A percentile compares a stretch with the other conserved stretches of the same genome.
Evolutionary conservation across 2,113 vertebrate species (phyloP).

Genomic region (Forbesichthys papilliferus): DNA sequence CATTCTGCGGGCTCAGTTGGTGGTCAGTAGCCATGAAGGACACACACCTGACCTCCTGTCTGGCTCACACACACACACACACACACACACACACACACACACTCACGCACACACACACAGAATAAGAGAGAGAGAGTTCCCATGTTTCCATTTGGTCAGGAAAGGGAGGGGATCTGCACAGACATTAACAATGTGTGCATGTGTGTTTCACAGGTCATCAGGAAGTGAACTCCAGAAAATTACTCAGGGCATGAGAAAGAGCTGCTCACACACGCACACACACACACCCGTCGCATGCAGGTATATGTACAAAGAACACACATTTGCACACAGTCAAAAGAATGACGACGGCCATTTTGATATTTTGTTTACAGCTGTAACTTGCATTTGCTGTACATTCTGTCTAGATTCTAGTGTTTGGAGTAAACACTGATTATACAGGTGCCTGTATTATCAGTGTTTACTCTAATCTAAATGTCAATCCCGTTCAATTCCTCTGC

Average conservation of each 20-base stretch:
- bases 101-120: background rate
- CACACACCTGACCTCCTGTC: background rate
- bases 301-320: background rate
- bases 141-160: background rate
- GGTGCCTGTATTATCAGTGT: too few species aligned
- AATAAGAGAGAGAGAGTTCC: background rate
- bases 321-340: background rate
- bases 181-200: background rate
- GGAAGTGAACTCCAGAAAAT: slow-evolving; percentile 11
- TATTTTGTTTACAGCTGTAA: too few species aligned
- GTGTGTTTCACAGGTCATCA: slow-evolving; percentile 2
- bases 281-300: background rate
- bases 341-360: too few species aligned
- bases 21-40: slow-evolving; percentile 16
- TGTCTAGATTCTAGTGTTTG: background rate
- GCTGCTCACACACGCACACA: background rate
- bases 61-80: background rate
- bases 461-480: too few species aligned
- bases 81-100: background rate
- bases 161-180: background rate
- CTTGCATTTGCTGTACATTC: too few species aligned
- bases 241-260: background rate
- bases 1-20: background rate
- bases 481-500: too few species aligned
- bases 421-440: too few species aligned